phyloP scores from a whole-genome alignment of 2,113 vertebrate species.

The Rhinopomastus cyanomelas region DNA sequence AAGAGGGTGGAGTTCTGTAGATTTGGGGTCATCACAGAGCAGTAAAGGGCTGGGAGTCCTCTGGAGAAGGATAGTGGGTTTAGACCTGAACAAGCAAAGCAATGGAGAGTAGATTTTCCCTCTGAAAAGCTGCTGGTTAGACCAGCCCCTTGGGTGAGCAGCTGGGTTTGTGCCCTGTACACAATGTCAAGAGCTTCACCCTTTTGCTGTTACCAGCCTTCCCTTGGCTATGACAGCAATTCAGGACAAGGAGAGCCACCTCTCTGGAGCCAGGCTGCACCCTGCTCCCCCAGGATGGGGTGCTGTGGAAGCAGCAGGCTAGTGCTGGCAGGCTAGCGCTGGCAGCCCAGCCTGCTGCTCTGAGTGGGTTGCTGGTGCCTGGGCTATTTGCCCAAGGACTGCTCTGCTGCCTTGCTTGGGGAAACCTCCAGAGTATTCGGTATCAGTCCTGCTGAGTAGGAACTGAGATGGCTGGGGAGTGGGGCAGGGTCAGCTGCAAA shows the following conservation, averaged over 20 bases:
- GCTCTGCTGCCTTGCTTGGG: rapidly evolving
- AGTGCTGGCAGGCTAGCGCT: not conserved
- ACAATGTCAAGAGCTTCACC: not conserved
- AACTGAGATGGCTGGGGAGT: not conserved
- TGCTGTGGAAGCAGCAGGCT: not conserved
- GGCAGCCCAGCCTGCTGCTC: not conserved
- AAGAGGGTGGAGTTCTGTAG: not conserved
- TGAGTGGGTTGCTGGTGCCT: not conserved
- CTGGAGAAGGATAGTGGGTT: not conserved
- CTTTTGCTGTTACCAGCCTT: not conserved
- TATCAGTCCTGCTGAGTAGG: not conserved
- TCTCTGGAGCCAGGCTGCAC: not conserved
- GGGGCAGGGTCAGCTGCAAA: not conserved
- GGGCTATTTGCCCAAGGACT: not conserved
- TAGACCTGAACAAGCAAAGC: not conserved
- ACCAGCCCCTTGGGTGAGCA: not conserved
- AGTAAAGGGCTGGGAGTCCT: rapidly evolving
- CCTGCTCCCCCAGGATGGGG: not conserved
- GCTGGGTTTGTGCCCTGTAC: not conserved
- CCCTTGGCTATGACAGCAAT: not conserved
- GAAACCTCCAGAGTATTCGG: not conserved
- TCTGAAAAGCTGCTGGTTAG: not conserved
- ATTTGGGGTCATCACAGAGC: not conserved
- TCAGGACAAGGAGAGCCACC: not conserved
- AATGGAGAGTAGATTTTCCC: not conserved